Base-by-base conservation (phyloP, 1,140 invertebrate genomes). In the Cotesia typhae region DNA sequence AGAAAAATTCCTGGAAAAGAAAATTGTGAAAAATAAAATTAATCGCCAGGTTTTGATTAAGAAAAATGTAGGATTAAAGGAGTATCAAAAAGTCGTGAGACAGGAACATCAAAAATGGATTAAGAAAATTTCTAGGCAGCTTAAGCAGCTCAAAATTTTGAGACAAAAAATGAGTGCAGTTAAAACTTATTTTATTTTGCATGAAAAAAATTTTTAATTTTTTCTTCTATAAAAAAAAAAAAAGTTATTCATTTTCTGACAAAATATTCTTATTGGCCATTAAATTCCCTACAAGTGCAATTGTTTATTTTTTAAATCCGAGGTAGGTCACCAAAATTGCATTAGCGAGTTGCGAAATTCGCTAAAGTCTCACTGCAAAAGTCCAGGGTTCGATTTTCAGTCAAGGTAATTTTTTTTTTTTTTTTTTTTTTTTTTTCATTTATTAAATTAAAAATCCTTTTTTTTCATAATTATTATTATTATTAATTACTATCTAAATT, bases 81-180 rank as follows among this genome's bases (percentile, higher is more conserved):
- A 72, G 60, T 75, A n/a, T 4, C 12, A 28, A 14, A 2, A 9
- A 67, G 41, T 20, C 35, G 66, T 3, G 17, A 47, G 41, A 35
- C 64, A n/a, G 63, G 60, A 67, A 10, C 73, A 76, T 47, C 70
- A 76, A 20, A 57, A 66, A 37, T 72, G 72, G 72, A 71, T 76
- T 60, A 61, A 63, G 37, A 76, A 70, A 63, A 74, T 74, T 47
- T 17, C 75, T 1, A 17, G 37, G 4, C 35, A 55, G 37, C 61
- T 76, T 20, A 67, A 37, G 12, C 60, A 76, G 51, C 69, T 73
- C 1, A 72, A 74, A 57, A 7, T 67, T 35, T 20, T 73, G 17
- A 61, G 68, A n/a, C 52, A 71, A 61, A 66, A 63, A 38, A 51
- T 73, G 3, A 70, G 53, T 68, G 63, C 67, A 4, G 14, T 72